Evolutionary conservation across 2,797 vertebrate genomes (phyloP).

Genomic region (Cheirogaleus major): DNA sequence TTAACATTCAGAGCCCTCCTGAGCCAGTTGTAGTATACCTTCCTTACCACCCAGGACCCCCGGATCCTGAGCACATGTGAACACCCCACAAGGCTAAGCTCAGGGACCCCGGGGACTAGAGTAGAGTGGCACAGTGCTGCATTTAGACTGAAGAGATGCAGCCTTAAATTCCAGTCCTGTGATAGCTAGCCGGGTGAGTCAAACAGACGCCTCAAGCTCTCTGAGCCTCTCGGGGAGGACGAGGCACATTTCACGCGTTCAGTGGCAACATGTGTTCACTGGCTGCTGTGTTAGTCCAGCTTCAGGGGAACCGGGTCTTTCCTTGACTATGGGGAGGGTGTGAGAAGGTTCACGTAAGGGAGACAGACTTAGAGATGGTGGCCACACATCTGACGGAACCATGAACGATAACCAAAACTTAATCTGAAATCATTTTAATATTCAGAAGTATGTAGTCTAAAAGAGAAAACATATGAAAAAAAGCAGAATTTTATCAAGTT

Average conservation of each 20-base stretch:
- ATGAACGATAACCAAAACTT: not conserved
- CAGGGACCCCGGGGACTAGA: not conserved
- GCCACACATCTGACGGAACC: not conserved
- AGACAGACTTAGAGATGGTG: not conserved
- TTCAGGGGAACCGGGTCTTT: not conserved
- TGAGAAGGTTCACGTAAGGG: not conserved
- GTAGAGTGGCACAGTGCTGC: not conserved
- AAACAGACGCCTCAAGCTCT: not conserved
- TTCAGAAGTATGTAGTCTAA: not conserved
- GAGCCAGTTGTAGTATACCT: not conserved
- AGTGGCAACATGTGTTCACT: not conserved
- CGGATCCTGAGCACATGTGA: rapidly evolving
- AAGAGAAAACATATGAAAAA: not conserved
- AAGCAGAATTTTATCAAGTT: not conserved
- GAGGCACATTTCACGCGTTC: not conserved
- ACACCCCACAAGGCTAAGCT: not conserved
- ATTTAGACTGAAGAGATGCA: not conserved
- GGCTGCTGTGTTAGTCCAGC: not conserved
- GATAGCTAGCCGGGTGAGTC: not conserved
- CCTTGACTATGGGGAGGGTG: not conserved
- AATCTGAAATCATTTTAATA: not conserved
- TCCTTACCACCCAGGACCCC: not conserved
- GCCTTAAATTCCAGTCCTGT: not conserved
- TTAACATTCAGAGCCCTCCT: not conserved
- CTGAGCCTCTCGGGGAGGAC: not conserved